These are phyloP conservation scores for Eledona agricola DNA, from an alignment of 2,888 invertebrate species.

Conservation along the genomic window DNA sequence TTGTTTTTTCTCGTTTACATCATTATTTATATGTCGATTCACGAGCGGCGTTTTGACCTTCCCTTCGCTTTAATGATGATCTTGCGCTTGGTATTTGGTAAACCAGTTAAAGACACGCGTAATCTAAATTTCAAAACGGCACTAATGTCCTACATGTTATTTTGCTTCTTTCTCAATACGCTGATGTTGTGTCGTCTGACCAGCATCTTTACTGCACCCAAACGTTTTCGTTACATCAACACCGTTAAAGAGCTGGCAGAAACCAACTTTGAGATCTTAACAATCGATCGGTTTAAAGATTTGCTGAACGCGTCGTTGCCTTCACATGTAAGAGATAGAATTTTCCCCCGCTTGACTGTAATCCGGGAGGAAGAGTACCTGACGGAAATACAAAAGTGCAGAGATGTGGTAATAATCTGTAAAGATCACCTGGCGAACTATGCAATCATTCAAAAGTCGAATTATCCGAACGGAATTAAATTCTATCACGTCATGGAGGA, in stretches of 20 bases:
- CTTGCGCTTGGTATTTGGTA: conserved; percentile 13
- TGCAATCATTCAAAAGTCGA: conserved; percentile 33
- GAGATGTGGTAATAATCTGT: conserved; percentile 35
- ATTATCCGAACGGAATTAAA: conserved; percentile 32
- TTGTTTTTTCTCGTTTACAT: conserved; percentile 20
- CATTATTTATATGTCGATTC: background rate
- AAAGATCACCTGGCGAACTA: conserved; percentile 38
- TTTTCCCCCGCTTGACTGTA: conserved; percentile 29
- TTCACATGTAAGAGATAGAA: conserved; percentile 15
- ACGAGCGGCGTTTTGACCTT: background rate
- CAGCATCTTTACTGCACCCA: conserved; percentile 39
- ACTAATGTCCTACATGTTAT: conserved; percentile 32
- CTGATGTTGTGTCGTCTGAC: conserved; percentile 37
- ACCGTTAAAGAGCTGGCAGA: conserved; percentile 39
- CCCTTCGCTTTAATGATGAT: conserved; percentile 3
- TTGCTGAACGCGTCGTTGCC: conserved; percentile 32
- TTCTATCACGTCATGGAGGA: conserved; percentile 39
- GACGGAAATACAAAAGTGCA: conserved; percentile 31
- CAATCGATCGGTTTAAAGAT: conserved; percentile 36
- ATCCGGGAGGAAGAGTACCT: conserved; percentile 29
- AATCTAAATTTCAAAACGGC: conserved; percentile 6
- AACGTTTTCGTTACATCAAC: conserved; percentile 35
- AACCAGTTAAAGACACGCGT: conserved; percentile 12
- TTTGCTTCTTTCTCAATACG: conserved; percentile 35
- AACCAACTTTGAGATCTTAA: conserved; percentile 39